These are phyloP conservation scores for Acyrthosiphon pisum DNA, from an alignment of 1,140 invertebrate species.

Conservation along the genomic window DNA sequence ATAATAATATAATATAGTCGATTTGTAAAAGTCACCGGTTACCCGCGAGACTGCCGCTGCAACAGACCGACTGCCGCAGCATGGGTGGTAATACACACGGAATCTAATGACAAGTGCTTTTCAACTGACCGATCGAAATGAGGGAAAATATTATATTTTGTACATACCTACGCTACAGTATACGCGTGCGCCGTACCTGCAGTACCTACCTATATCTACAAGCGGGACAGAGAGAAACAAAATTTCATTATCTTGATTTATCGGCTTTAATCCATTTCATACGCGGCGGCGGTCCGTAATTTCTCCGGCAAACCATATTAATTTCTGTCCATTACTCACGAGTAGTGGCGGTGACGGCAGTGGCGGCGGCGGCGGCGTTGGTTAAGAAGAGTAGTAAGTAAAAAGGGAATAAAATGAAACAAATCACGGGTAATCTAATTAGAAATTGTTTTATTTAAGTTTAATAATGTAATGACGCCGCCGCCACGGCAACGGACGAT, in stretches of 20 bases:
- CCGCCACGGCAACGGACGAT: neutral
- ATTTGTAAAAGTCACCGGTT: constrained; percentile 55
- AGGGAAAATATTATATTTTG: neutral
- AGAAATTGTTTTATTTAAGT: constrained; percentile 37
- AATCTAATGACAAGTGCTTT: constrained; percentile 54
- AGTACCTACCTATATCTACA: too few species aligned
- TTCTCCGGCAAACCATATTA: constrained; percentile 12
- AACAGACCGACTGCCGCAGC: neutral
- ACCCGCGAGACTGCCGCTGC: neutral
- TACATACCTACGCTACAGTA: neutral
- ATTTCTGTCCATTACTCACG: constrained; percentile 24
- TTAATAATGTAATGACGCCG: neutral
- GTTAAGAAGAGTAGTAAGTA: neutral
- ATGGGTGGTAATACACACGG: constrained; percentile 45
- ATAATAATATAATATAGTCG: constrained; percentile 7
- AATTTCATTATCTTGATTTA: constrained; percentile 47
- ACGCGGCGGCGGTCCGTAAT: constrained; percentile 34
- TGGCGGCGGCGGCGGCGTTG: neutral
- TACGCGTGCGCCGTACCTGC: neutral
- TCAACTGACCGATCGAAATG: constrained; percentile 47
- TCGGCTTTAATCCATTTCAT: constrained; percentile 43
- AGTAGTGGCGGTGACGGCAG: neutral
- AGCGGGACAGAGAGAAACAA: neutral
- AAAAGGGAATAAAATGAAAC: neutral
- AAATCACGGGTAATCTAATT: constrained; percentile 35